phyloP scores from a whole-genome alignment of 2,113 vertebrate species.

The Fukomys damarensis region DNA sequence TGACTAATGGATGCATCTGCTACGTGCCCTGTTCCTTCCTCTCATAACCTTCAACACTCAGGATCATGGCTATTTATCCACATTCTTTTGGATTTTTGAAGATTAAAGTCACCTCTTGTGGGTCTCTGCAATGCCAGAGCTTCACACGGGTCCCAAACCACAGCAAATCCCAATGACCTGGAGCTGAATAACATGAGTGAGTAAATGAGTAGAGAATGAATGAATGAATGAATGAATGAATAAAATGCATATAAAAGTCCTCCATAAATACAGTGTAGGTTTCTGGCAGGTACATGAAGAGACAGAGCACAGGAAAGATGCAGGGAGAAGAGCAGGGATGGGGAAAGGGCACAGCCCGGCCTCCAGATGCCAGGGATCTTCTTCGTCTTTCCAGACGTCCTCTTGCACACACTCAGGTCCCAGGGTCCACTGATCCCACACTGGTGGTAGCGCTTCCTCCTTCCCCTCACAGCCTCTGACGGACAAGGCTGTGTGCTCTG shows the following conservation, averaged over 20 bases:
- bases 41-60: not conserved
- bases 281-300: constrained; percentile 36
- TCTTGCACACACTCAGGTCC: not conserved
- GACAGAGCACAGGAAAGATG: not conserved
- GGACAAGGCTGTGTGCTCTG: constrained; percentile 40
- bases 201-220: not conserved
- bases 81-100: not conserved
- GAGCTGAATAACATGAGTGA: too few relatives aligned
- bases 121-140: not conserved
- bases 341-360: not conserved
- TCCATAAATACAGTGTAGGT: not conserved
- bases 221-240: not conserved
- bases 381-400: not conserved
- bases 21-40: not conserved
- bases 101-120: not conserved
- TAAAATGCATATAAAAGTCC: not conserved
- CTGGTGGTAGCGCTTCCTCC: not conserved
- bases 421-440: accelerated
- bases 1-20: not conserved
- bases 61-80: not conserved
- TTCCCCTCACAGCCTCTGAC: not conserved
- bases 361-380: not conserved
- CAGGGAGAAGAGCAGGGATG: not conserved
- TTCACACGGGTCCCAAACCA: not conserved
- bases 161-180: too few relatives aligned